Evolutionary conservation across 2,797 vertebrate genomes (phyloP).

Genomic region (Bucorvus abyssinicus): DNA sequence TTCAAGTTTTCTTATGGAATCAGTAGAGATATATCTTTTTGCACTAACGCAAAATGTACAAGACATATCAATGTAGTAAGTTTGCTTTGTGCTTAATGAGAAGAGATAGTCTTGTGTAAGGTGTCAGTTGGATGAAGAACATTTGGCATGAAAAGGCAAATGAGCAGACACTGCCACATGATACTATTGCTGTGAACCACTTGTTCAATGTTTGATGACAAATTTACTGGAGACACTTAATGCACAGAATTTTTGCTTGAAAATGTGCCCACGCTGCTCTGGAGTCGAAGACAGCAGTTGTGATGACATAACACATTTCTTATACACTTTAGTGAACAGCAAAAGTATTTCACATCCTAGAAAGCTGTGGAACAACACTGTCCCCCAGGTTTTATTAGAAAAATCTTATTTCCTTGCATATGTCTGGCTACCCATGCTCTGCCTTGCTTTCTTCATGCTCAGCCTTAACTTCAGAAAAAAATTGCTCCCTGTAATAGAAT

Average conservation of each 20-base stretch:
- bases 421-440: not conserved
- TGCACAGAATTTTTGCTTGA: not conserved
- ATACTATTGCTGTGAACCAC: not conserved
- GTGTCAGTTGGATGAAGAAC: not conserved
- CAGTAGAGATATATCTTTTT: not conserved
- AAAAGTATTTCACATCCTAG: not conserved
- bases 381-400: not conserved
- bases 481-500: not conserved
- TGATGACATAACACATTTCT: not conserved
- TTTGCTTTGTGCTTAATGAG: not conserved
- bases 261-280: not conserved
- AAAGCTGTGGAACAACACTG: not conserved
- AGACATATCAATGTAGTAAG: not conserved
- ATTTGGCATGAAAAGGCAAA: not conserved
- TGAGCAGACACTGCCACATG: not conserved
- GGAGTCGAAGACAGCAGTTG: not conserved
- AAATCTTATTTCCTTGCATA: not conserved
- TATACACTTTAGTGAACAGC: not conserved
- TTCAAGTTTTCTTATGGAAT: not conserved
- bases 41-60: not conserved
- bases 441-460: not conserved
- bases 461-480: not conserved
- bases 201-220: not conserved
- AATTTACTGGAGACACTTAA: not conserved
- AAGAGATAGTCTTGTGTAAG: not conserved